Conservation (phyloP, 2,113 vertebrate species). For the Heliornis fulica region DNA sequence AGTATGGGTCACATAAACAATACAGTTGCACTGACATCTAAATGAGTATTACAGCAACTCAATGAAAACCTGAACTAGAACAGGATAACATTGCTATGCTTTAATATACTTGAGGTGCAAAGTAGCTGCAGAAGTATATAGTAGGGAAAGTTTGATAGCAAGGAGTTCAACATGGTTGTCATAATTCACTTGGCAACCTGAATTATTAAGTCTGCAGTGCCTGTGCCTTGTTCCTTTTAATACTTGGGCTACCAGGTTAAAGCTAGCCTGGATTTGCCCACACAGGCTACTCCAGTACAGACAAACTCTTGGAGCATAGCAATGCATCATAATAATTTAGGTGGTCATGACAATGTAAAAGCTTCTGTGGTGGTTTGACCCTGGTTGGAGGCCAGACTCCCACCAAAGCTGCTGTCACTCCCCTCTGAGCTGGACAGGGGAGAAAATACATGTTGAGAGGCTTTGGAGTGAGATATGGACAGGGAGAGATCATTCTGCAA, state of each 20-base stretch:
- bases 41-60: background rate
- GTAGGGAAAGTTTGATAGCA: background rate
- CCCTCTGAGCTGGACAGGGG: too few species aligned
- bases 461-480: too few species aligned
- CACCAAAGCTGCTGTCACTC: too few species aligned
- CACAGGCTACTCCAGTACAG: background rate
- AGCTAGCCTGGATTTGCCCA: background rate
- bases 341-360: background rate
- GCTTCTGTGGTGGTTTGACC: too few species aligned
- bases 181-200: background rate
- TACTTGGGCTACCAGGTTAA: background rate
- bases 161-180: background rate
- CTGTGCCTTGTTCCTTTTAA: background rate
- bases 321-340: background rate
- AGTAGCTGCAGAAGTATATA: background rate
- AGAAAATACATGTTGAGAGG: too few species aligned
- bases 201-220: background rate
- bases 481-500: too few species aligned
- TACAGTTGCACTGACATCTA: background rate
- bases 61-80: background rate
- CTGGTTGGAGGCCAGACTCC: too few species aligned
- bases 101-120: background rate
- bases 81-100: background rate
- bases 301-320: background rate
- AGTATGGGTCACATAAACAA: background rate